A percentile compares a stretch with the other conserved stretches of the same genome.
phyloP scores from a whole-genome alignment of 2,888 invertebrate species.

The Hartigia nigra region DNA sequence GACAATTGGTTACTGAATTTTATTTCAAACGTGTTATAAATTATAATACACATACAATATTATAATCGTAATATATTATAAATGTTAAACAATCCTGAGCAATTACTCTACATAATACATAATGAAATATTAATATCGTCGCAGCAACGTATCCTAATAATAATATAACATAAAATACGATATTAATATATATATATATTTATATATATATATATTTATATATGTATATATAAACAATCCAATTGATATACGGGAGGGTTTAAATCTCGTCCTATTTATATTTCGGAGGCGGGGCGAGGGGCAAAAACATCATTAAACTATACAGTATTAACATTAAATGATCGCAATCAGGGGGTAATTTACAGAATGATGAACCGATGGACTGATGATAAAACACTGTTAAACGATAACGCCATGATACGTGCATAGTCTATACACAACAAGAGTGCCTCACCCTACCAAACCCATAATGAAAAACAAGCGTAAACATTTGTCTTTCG shows the following conservation, averaged over 20 bases:
- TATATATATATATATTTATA: constrained; percentile 18
- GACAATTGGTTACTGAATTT: constrained; percentile 52
- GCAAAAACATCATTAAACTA: constrained; percentile 57
- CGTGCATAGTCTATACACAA: constrained; percentile 59
- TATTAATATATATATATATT: constrained; percentile 38
- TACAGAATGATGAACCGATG: constrained; percentile 47
- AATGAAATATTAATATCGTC: constrained; percentile 49
- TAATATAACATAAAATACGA: constrained; percentile 49
- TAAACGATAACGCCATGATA: constrained; percentile 42
- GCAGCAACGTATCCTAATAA: constrained; percentile 47
- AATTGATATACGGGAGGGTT: constrained; percentile 41
- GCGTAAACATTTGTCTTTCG: constrained; percentile 32
- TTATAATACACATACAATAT: constrained; percentile 63
- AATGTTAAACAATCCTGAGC: constrained; percentile 64
- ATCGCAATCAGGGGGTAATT: constrained; percentile 49
- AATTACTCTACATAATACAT: constrained; percentile 61
- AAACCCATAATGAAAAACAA: constrained; percentile 29
- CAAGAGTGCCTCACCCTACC: constrained; percentile 41
- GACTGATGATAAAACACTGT: constrained; percentile 42
- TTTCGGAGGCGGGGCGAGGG: constrained; percentile 23
- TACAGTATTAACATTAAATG: constrained; percentile 61
- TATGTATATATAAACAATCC: constrained; percentile 51
- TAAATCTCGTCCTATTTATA: constrained; percentile 8
- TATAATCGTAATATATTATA: constrained; percentile 60
- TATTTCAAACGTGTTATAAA: constrained; percentile 64